phyloP scores from a whole-genome alignment of 2,113 vertebrate genomes.

The Hyaena hyaena region DNA sequence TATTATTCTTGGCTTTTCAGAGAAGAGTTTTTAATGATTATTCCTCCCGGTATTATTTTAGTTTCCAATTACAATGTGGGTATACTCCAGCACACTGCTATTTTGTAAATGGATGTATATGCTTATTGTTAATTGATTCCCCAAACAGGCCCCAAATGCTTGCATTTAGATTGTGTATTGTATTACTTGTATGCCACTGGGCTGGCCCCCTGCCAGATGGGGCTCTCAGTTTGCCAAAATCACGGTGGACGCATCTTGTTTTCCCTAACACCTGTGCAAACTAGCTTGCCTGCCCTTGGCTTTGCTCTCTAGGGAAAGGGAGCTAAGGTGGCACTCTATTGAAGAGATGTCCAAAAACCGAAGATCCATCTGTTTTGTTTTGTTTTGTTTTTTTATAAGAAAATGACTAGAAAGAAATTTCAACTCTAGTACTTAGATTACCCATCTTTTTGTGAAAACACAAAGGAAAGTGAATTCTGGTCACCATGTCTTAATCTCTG shows the following conservation, averaged over 20 bases:
- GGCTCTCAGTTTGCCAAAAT: conserved; percentile 61
- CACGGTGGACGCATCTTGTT: conserved; percentile 45
- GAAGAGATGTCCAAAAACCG: conserved; percentile 14
- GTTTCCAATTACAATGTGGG: conserved; percentile 86
- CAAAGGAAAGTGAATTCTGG: not conserved
- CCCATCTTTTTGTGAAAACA: conserved; percentile 26
- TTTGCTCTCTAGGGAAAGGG: conserved; percentile 29
- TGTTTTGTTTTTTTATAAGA: not conserved
- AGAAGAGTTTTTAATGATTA: conserved; percentile 83
- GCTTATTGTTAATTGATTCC: conserved; percentile 86
- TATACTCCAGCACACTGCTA: conserved; percentile 80
- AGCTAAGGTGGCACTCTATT: not conserved
- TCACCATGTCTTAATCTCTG: conserved; percentile 2
- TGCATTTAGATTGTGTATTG: conserved; percentile 81
- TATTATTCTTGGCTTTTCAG: conserved; percentile 86
- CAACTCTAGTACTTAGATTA: not conserved
- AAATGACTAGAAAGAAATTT: conserved; percentile 16
- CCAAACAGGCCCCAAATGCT: conserved; percentile 81
- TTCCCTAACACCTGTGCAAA: conserved; percentile 56
- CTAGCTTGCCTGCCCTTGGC: conserved; percentile 32
- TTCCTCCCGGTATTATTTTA: conserved; percentile 86
- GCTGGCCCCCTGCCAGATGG: conserved; percentile 80
- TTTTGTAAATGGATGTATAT: conserved; percentile 86
- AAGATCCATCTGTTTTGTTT: not conserved
- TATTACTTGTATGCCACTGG: conserved; percentile 81